These are phyloP conservation scores for Calonectris borealis DNA, from an alignment of 2,113 vertebrate species.

Conservation along the genomic window DNA sequence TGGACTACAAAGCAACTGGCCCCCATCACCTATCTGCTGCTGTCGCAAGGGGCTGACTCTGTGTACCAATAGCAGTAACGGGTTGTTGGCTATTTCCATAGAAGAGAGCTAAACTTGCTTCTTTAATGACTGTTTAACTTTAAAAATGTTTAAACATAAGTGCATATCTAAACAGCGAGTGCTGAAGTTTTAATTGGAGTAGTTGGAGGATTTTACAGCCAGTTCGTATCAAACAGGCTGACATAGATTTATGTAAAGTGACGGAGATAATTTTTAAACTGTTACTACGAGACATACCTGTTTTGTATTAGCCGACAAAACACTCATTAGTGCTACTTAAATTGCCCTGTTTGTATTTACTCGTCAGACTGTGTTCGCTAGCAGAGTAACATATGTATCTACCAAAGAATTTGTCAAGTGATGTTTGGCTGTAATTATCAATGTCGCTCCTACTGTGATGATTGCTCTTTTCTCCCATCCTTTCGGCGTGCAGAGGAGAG, in stretches of 20 bases:
- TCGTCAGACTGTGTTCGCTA: not conserved
- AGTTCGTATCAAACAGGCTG: not conserved
- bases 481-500: not conserved
- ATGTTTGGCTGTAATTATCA: not conserved
- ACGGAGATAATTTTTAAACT: not conserved
- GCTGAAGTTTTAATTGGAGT: not conserved
- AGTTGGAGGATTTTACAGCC: not conserved
- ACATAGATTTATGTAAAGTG: not conserved
- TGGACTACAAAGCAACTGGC: not conserved
- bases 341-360: not conserved
- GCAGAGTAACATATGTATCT: not conserved
- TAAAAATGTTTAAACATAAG: not conserved
- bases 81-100: not conserved
- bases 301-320: not conserved
- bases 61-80: fast-evolving
- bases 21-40: fast-evolving
- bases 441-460: not conserved
- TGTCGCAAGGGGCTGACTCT: not conserved
- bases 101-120: not conserved
- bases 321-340: not conserved
- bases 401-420: not conserved
- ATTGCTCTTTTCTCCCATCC: not conserved
- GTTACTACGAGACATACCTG: not conserved
- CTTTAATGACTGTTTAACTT: not conserved
- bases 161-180: fast-evolving